A percentile compares a stretch with the other conserved stretches of the same genome.
Evolutionary conservation across 2,888 invertebrate species (phyloP).

Genomic region (Drosophila trichaetosa): DNA sequence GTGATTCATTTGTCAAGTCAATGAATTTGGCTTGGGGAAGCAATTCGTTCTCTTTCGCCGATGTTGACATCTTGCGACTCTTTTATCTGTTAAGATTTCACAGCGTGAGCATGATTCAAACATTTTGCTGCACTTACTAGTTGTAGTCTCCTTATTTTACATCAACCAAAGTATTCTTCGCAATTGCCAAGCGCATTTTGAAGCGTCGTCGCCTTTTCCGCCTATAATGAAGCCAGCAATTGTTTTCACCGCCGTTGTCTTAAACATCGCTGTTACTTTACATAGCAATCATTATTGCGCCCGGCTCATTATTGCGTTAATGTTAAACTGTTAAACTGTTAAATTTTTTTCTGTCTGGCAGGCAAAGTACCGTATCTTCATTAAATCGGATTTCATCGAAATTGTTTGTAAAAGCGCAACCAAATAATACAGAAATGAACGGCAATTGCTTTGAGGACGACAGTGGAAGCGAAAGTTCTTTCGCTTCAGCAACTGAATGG

Average conservation of each 20-base stretch:
- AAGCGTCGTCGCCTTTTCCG: conserved; percentile 36
- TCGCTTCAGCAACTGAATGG: too few relatives aligned
- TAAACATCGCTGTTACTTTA: conserved; percentile 2
- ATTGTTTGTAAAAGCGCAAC: too few relatives aligned
- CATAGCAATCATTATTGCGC: conserved; percentile 1
- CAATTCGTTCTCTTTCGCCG: conserved; percentile 8
- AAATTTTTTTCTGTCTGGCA: too few relatives aligned
- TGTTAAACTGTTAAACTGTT: too few relatives aligned
- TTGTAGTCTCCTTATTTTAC: background rate
- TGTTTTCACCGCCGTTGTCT: conserved; percentile 19
- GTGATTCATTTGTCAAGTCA: conserved; percentile 80
- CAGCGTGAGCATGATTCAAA: background rate
- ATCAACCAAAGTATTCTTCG: background rate
- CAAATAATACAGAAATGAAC: too few relatives aligned
- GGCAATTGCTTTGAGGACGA: too few relatives aligned
- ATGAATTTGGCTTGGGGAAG: conserved; percentile 62
- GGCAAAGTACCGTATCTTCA: too few relatives aligned
- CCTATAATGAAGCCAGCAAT: conserved; percentile 30
- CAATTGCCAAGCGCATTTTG: background rate
- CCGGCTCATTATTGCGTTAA: conserved; percentile 5
- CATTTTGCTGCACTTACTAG: background rate
- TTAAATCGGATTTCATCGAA: too few relatives aligned
- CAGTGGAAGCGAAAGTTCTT: too few relatives aligned
- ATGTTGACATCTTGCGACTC: conserved; percentile 28
- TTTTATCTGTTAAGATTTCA: conserved; percentile 18